Evolutionary conservation across 2,888 invertebrate genomes (phyloP), one percentile per base, ranked within the genome.

Genomic region (Agapetus fuscipes): DNA sequence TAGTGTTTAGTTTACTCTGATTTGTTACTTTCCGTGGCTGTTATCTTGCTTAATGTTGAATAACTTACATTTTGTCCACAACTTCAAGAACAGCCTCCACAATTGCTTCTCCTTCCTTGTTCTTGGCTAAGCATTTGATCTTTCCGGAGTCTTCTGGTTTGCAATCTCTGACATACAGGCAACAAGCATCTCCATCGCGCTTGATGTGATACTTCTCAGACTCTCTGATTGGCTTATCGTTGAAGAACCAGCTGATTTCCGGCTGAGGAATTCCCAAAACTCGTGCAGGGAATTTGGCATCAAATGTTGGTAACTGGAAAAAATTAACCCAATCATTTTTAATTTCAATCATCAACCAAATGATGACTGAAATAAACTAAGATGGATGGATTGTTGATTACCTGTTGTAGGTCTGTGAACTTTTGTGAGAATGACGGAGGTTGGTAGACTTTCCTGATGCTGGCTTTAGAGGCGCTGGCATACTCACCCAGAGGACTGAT

Each of bases 211-310:
- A 88, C 57, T 87, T 89, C 34, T 80, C 77, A 2, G 73, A 65
- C 46, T 79, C 75, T 1, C 63, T 60, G 12, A 95, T 72, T 0
- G 78, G 80, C 39, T 76, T 70, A 5, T 85, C 88, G 60, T 91
- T 79, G 62, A 83, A 85, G 63, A 78, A 85, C 95, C 95, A 96
- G 1, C 76, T 67, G 13, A 95, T 73, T 7, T 88, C 86, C 0
- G 95, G 94, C 30, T 75, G 69, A 0, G 91, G 91, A 3, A 88
- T 74, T 6, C 90, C 90, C 34, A 72, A 75, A 0, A 90, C 79
- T 2, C 85, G 78, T 1, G 84, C 88, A 0, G 82, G 76, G 61
- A 91, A 84, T 54, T 88, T 89, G 2, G 83, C 86, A 59, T 88
- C 87, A 55, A 79, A 76, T 20, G 76, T 78, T 11, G 83, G 82